phyloP scores from a whole-genome alignment of 1,140 invertebrate species.

The Drosophila truncata region DNA sequence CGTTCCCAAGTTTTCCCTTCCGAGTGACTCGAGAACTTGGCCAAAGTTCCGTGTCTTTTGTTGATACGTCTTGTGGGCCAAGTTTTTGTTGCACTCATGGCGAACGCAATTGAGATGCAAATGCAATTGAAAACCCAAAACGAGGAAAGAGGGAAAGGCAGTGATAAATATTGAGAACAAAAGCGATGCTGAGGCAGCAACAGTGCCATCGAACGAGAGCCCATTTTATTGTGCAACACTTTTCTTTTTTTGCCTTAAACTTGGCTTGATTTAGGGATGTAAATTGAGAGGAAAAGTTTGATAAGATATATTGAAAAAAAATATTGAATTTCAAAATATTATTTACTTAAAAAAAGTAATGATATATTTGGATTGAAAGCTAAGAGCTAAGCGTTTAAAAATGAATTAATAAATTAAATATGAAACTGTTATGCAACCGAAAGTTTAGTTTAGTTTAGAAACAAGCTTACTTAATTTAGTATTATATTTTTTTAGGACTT shows the following conservation, averaged over 20 bases:
- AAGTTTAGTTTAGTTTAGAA: no score
- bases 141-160: neutral
- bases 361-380: no score
- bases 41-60: slow-evolving; percentile 49
- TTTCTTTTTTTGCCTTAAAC: neutral
- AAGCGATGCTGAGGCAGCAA: slow-evolving; percentile 39
- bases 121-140: slow-evolving; percentile 52
- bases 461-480: no score
- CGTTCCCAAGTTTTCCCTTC: slow-evolving; percentile 51
- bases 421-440: no score
- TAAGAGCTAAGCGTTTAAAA: no score
- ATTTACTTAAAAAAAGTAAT: no score
- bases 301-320: no score
- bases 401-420: no score
- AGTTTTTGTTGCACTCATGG: slow-evolving; percentile 46
- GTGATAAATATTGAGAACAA: slow-evolving; percentile 54
- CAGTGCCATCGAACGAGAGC: slow-evolving; percentile 34
- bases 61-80: slow-evolving; percentile 20
- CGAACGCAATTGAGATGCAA: slow-evolving; percentile 72
- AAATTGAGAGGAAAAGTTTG: neutral
- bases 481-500: no score
- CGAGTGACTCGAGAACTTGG: slow-evolving; percentile 40
- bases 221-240: slow-evolving; percentile 2
- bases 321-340: no score
- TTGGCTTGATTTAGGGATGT: neutral